Base-by-base conservation (phyloP, 1,140 invertebrate genomes). In the Dryas iulia region DNA sequence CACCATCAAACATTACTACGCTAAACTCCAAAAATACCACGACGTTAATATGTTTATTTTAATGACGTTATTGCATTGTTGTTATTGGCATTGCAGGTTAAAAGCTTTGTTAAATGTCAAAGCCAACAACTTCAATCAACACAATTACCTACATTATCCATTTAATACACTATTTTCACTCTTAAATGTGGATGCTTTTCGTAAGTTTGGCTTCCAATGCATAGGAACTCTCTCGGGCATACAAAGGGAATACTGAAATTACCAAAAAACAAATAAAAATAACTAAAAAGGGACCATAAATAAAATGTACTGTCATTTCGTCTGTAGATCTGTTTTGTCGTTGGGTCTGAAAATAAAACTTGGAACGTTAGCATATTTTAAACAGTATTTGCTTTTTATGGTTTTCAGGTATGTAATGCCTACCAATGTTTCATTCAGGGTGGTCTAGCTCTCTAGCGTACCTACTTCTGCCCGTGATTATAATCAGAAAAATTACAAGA, bases 191-290 rank as follows among this genome's bases (percentile, higher is more conserved):
- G 89, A 88, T 84, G 89, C 85, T 89, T 90, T 90, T 83, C 84
- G 81, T 84, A 90, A 90, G 86, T 91, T 88, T 89, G 89, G 89
- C 81, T 91, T 90, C 89, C 89, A 91, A 90, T 91, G 82, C 87
- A 92, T 91, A 77, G 85, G 84, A 75, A 92, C 90, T 91, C 91
- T 92, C 77, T 91, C 87, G 74, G 91, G 91, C 91, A 92, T 92
- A 92, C 86, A 92, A 84, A 93, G 82, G 83, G 89, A 91, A 82
- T 88, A 92, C 90, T 92, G 87, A 86, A 92, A 93, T 87, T 84
- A 72, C 70, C 77, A 87, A 47, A 47, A 88, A 86, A 89, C 83
- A 91, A 92, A 89, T 84, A 91, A 92, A 93, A 91, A 84, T 89
- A 86, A 84, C 77, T 72, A 87, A 87, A 90, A 79, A 84, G 82